Percentiles rank a stretch among this genome's conserved stretches.
These are phyloP conservation scores for Drosophila nigromelanica DNA, from an alignment of 1,140 invertebrate genomes.

Conservation along the genomic window DNA sequence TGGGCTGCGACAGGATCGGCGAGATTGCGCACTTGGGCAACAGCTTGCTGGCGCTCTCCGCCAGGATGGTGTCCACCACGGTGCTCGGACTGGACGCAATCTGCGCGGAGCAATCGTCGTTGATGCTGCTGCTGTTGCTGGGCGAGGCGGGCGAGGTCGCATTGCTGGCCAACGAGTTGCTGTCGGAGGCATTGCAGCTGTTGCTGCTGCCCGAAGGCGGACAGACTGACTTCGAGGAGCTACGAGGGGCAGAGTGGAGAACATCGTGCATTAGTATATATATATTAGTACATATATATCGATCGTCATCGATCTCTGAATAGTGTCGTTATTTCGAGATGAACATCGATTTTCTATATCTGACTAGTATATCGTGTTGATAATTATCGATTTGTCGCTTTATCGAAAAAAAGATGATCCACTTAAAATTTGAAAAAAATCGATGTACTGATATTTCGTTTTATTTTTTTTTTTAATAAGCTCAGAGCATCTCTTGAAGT, in stretches of 20 bases:
- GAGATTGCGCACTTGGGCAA: constrained; percentile 84
- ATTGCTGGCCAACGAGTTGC: constrained; percentile 58
- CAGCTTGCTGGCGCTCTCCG: constrained; percentile 52
- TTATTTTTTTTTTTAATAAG: too few species aligned
- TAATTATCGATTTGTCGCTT: too few species aligned
- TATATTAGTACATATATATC: too few species aligned
- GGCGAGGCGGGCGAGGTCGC: constrained; percentile 63
- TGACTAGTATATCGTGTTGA: too few species aligned
- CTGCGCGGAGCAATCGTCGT: neutral
- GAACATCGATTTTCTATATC: too few species aligned
- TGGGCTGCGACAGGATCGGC: constrained; percentile 90
- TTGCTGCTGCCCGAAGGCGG: constrained; percentile 51
- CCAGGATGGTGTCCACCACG: constrained; percentile 65
- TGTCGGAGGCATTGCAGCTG: constrained; percentile 54
- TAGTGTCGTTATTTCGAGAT: too few species aligned
- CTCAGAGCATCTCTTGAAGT: too few species aligned
- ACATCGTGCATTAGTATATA: neutral
- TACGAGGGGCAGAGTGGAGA: neutral
- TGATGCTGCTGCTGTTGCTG: constrained; percentile 26
- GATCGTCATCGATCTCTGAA: too few species aligned
- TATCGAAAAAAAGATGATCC: too few species aligned
- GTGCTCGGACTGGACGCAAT: constrained; percentile 23
- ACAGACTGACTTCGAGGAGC: constrained; percentile 48
- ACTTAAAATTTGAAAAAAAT: too few species aligned
- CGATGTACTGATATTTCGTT: too few species aligned